These are phyloP conservation scores for Macropodus opercularis DNA, from an alignment of 2,797 vertebrate genomes.

Conservation along the genomic window DNA sequence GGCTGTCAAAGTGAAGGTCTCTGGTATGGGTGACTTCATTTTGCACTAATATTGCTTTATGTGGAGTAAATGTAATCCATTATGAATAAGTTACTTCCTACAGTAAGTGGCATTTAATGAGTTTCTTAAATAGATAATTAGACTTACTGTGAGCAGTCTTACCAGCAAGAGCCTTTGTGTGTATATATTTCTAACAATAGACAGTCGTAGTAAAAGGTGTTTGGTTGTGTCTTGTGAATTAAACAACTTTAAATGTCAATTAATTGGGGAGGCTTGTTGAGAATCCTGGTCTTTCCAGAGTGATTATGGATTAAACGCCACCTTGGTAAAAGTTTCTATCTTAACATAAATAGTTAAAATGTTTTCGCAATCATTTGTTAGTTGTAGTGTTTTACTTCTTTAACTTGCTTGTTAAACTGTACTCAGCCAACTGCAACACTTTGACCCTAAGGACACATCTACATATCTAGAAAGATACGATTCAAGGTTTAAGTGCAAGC, in stretches of 20 bases:
- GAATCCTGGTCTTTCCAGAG: not conserved
- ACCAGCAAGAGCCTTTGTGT: not conserved
- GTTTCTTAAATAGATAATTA: not conserved
- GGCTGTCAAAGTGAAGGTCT: too few species aligned
- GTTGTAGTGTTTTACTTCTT: slow-evolving; percentile 1
- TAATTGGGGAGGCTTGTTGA: slow-evolving; percentile 7
- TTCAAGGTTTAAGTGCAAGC: slow-evolving; percentile 54
- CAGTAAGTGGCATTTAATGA: not conserved
- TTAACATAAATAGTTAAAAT: not conserved
- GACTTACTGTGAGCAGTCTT: not conserved
- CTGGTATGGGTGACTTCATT: too few species aligned
- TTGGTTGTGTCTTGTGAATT: slow-evolving; percentile 6
- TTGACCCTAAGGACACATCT: slow-evolving; percentile 45
- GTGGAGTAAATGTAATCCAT: not conserved
- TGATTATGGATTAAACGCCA: not conserved
- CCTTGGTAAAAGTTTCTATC: not conserved
- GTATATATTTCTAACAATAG: not conserved
- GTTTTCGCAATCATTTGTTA: not conserved
- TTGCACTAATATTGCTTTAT: not conserved
- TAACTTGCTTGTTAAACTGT: slow-evolving; percentile 38
- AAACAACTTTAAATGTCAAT: slow-evolving; percentile 18
- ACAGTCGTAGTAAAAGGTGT: not conserved
- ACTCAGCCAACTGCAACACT: slow-evolving; percentile 35
- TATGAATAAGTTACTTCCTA: not conserved
- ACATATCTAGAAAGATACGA: slow-evolving; percentile 49